phyloP scores from a whole-genome alignment of 2,113 vertebrate species.

The Glaucomys volans region DNA sequence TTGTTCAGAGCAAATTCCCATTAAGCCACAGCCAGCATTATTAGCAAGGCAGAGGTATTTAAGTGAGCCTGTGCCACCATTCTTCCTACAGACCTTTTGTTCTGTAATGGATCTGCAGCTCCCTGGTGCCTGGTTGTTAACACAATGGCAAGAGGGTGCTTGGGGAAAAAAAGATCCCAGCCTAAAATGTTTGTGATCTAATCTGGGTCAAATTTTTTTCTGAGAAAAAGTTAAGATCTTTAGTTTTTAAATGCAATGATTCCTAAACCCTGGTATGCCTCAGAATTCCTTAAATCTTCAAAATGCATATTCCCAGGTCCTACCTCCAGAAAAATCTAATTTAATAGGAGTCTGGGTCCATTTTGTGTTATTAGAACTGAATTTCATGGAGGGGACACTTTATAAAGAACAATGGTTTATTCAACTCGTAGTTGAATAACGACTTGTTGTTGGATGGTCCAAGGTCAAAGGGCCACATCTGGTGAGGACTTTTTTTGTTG shows the following conservation, averaged over 20 bases:
- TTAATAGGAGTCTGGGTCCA: background rate
- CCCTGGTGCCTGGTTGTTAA: constrained; percentile 9
- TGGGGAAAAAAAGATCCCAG: background rate
- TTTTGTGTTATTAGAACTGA: background rate
- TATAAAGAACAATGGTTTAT: background rate
- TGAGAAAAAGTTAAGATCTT: constrained; percentile 72
- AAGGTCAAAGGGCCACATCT: background rate
- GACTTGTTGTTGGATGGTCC: background rate
- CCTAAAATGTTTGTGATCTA: constrained; percentile 53
- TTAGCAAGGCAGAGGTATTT: constrained; percentile 74
- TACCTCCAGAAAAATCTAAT: background rate
- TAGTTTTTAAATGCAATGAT: constrained; percentile 59
- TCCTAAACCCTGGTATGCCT: background rate
- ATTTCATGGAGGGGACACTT: background rate
- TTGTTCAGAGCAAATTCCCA: constrained; percentile 72
- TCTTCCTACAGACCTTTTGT: constrained; percentile 54
- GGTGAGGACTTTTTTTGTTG: background rate
- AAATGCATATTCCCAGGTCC: constrained; percentile 6
- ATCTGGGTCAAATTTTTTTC: constrained; percentile 74
- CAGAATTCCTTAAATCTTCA: background rate
- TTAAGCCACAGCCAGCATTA: constrained; percentile 67
- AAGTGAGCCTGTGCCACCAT: constrained; percentile 23
- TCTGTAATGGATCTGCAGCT: constrained; percentile 32
- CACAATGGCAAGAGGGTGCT: constrained; percentile 46
- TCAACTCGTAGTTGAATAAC: background rate